phyloP scores from a whole-genome alignment of 2,888 invertebrate genomes.

The Reticulitermes lucifugus region DNA sequence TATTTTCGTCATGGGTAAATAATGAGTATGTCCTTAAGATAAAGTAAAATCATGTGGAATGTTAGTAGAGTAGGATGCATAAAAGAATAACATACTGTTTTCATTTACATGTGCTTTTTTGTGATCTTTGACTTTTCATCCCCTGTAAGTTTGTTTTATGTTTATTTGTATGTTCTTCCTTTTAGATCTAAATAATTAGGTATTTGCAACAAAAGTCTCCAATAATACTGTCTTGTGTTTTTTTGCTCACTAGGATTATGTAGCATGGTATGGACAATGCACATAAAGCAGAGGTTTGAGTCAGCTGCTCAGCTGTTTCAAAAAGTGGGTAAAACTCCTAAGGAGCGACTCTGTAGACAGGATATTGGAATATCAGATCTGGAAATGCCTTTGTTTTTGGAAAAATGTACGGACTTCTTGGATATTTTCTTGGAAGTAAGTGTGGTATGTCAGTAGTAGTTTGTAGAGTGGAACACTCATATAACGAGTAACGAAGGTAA shows the following conservation, averaged over 20 bases:
- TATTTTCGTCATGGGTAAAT: no score
- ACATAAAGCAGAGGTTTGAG: slow-evolving; percentile 85
- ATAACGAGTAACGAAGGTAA: no score
- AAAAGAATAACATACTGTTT: no score
- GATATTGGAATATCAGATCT: slow-evolving; percentile 78
- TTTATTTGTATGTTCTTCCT: no score
- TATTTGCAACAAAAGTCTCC: no score
- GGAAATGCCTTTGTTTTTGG: slow-evolving; percentile 63
- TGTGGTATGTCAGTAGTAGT: not conserved
- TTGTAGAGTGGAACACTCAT: not conserved
- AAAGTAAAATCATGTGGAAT: no score
- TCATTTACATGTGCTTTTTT: no score
- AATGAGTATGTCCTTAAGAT: no score
- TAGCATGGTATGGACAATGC: slow-evolving; percentile 89
- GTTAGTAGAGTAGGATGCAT: no score
- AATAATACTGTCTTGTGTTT: not conserved
- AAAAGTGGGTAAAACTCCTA: slow-evolving; percentile 86
- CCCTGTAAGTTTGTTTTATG: no score
- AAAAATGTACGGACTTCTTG: slow-evolving; percentile 65
- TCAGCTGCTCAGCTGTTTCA: slow-evolving; percentile 80
- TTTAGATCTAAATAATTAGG: no score
- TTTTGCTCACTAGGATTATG: slow-evolving; percentile 72
- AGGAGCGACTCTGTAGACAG: slow-evolving; percentile 84
- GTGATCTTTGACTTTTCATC: no score
- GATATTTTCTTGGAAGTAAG: slow-evolving; percentile 71